phyloP scores from a whole-genome alignment of 2,888 invertebrate genomes.

The Himalopsyche kuldschensis region DNA sequence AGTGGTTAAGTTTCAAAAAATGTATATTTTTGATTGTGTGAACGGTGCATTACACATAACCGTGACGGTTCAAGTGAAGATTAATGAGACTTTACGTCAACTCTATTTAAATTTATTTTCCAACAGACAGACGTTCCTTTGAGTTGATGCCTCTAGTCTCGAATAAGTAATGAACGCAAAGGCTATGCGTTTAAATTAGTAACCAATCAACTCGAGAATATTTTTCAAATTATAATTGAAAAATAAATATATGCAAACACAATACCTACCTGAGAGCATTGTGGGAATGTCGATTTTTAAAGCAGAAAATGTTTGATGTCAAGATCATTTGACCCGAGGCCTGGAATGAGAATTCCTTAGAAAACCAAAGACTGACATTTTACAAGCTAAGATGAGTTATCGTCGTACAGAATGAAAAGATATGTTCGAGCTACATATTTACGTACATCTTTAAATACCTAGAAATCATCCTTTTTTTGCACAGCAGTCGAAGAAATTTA shows the following conservation, averaged over 20 bases:
- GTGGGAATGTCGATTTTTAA: slow-evolving; percentile 15
- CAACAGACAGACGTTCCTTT: slow-evolving; percentile 21
- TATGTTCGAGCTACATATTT: neutral
- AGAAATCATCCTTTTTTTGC: too few species aligned
- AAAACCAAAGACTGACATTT: neutral
- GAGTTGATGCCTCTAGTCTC: slow-evolving; percentile 7
- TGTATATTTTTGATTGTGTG: neutral
- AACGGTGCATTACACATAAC: neutral
- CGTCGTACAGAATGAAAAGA: neutral
- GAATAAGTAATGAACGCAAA: slow-evolving; percentile 25
- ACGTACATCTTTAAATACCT: too few species aligned
- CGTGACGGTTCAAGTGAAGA: slow-evolving; percentile 18
- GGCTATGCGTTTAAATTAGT: slow-evolving; percentile 30
- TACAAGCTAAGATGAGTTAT: neutral
- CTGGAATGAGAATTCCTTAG: neutral
- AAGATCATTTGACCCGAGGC: neutral
- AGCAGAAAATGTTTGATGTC: neutral
- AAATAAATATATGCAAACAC: slow-evolving; percentile 35
- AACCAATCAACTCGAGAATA: slow-evolving; percentile 26
- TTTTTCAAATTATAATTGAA: slow-evolving; percentile 36
- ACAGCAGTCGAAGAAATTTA: too few species aligned
- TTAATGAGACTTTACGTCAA: slow-evolving; percentile 37
- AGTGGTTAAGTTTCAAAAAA: too few species aligned
- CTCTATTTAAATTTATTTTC: slow-evolving; percentile 36
- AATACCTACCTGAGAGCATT: slow-evolving; percentile 1